phyloP scores from a whole-genome alignment of 2,113 vertebrate species.

The Actinemys pallida region DNA sequence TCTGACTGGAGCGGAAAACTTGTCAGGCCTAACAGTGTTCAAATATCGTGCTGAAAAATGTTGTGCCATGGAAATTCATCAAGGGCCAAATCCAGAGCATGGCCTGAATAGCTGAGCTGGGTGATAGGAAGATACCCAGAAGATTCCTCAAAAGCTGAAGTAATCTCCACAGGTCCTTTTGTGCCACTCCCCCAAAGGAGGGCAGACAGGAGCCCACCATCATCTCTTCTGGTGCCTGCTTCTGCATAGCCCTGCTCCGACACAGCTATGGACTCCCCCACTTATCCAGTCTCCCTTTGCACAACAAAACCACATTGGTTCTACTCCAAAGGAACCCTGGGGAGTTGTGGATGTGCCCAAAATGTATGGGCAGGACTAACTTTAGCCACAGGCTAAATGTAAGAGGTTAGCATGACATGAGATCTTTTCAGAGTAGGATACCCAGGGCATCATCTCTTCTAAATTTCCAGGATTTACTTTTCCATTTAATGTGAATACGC shows the following conservation, averaged over 20 bases:
- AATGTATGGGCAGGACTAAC: background rate
- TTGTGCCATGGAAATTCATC: slow-evolving; percentile 38
- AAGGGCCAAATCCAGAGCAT: slow-evolving; percentile 16
- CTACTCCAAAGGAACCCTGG: background rate
- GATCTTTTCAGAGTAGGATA: background rate
- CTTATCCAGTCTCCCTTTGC: background rate
- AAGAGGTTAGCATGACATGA: background rate
- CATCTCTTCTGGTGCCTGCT: background rate
- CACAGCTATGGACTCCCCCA: background rate
- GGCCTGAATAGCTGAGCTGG: slow-evolving; percentile 16
- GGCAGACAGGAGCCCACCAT: background rate
- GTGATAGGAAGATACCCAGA: background rate
- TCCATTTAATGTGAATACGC: fast-evolving
- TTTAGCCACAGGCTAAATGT: background rate
- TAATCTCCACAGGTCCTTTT: background rate
- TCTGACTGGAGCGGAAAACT: slow-evolving; percentile 50
- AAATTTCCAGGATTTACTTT: background rate
- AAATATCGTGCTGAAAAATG: slow-evolving; percentile 36
- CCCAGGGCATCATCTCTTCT: background rate
- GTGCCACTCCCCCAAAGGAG: background rate
- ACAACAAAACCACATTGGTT: fast-evolving
- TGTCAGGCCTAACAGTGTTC: slow-evolving; percentile 55
- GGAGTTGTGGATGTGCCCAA: background rate
- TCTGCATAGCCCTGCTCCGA: background rate
- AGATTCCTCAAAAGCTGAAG: background rate